A percentile compares a stretch with the other conserved stretches of the same genome.
These are phyloP conservation scores for Echiichthys vipera DNA, from an alignment of 2,797 vertebrate species.

Conservation along the genomic window DNA sequence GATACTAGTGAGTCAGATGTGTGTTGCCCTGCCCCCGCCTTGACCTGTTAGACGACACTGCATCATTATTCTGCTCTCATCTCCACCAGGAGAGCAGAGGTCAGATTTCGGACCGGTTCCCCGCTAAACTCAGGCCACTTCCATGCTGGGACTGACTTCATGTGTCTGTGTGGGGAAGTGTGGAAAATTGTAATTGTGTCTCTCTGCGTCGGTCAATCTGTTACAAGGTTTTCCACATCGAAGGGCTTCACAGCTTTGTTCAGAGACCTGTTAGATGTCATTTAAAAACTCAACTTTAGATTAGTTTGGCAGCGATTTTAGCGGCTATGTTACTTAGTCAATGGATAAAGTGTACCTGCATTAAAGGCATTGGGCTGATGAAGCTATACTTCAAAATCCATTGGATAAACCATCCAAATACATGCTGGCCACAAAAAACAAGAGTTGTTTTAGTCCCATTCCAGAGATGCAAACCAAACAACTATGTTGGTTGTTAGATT, in stretches of 20 bases:
- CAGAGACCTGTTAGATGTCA: background rate
- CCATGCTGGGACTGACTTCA: constrained; percentile 19
- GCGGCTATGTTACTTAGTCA: no score
- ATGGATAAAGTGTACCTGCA: no score
- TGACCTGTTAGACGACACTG: constrained; percentile 44
- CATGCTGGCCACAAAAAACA: background rate
- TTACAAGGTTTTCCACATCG: background rate
- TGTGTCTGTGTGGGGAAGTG: constrained; percentile 9
- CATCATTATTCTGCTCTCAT: constrained; percentile 56
- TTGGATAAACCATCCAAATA: background rate
- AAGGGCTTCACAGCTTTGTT: background rate
- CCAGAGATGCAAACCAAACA: background rate
- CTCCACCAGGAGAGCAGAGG: constrained; percentile 40
- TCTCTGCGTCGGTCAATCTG: background rate
- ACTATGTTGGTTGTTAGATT: background rate
- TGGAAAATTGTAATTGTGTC: constrained; percentile 26
- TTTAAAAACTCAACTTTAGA: background rate
- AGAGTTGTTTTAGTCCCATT: background rate
- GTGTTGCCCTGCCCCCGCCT: background rate
- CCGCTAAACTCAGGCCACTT: constrained; percentile 11
- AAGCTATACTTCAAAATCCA: background rate
- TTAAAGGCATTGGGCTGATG: background rate
- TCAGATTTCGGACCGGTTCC: constrained; percentile 14
- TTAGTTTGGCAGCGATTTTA: background rate
- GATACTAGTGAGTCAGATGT: background rate